Base-by-base conservation (phyloP, 2,888 invertebrate species). In the Allolobophora icterica region DNA sequence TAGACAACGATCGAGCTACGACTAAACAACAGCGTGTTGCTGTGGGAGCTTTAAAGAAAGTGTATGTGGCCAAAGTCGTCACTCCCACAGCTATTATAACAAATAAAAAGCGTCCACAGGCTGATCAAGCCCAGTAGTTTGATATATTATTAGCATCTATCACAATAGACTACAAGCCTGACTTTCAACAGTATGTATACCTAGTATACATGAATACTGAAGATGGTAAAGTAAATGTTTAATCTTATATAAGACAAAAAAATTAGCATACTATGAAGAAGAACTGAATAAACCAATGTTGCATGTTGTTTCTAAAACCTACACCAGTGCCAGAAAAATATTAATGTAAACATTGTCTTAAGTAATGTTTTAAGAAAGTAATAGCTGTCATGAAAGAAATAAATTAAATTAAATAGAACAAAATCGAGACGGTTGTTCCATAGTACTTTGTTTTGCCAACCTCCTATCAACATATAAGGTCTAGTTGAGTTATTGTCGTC, bases 1-100 rank as follows among this genome's bases (percentile, higher is more conserved):
- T 95, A 34, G 95, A 95, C 92, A 94, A 94, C 92, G 94, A 95
- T 91, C 92, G 91, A 24, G 84, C 92, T 11, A 92, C 93, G 33
- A 40, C 91, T 35, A 87, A 87, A 89, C 93, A 92, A 89, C 94
- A 94, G 1, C 92, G 93, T 90, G 93, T 95, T 13, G 94, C 94
- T 84, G 93, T 95, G 15, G 95, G 95, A 17, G 94, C 94, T 40
- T 93, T 93, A 90, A 93, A 93, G 87, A 93, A 92, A 89, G 93
- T 95, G 71, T 95, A 94, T 91, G 30, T 93, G 24, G 21, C 38
- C 4, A 87, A 87, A 17, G 38, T 38, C 15, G 38, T 24, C 38
- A 87, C 34, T 87, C 87, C 87, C 30, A 87, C 87, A 5, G 87
- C 87, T 38, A 87, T 87, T 87, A 87, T 35, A 24, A 34, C 87